Evolutionary conservation across 2,797 vertebrate species (phyloP).

Genomic region (Chiroxiphia lanceolata): DNA sequence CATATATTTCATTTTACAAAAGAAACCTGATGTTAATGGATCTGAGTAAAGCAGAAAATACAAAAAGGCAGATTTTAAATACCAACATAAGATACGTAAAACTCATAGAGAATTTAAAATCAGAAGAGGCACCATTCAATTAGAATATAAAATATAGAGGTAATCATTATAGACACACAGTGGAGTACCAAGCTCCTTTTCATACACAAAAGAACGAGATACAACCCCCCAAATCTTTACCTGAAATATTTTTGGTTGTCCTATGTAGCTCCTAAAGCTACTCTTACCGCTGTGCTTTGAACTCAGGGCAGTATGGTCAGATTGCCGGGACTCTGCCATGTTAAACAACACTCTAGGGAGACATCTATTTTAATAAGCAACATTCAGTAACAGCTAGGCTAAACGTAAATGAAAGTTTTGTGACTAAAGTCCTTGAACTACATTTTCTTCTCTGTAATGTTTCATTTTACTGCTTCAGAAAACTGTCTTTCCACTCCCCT

Average conservation of each 20-base stretch:
- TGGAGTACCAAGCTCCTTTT: background rate
- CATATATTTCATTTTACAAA: background rate
- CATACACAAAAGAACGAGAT: background rate
- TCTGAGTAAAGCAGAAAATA: background rate
- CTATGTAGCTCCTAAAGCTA: background rate
- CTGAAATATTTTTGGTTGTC: background rate
- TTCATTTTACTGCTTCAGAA: background rate
- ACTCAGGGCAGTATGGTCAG: background rate
- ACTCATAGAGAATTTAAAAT: background rate
- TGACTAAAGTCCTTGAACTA: background rate
- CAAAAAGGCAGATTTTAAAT: background rate
- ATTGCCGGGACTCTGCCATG: background rate
- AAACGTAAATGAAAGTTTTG: background rate
- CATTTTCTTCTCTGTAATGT: background rate
- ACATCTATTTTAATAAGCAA: background rate
- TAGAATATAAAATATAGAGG: background rate
- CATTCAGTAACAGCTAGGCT: background rate
- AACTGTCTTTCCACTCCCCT: background rate
- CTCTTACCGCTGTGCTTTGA: background rate
- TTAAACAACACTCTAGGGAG: background rate
- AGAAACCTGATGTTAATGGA: background rate
- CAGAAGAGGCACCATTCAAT: background rate
- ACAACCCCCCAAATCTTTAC: background rate
- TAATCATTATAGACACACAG: background rate
- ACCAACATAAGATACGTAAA: background rate